These are phyloP conservation scores for Nothura maculosa DNA, from an alignment of 2,797 vertebrate species.

Conservation along the genomic window DNA sequence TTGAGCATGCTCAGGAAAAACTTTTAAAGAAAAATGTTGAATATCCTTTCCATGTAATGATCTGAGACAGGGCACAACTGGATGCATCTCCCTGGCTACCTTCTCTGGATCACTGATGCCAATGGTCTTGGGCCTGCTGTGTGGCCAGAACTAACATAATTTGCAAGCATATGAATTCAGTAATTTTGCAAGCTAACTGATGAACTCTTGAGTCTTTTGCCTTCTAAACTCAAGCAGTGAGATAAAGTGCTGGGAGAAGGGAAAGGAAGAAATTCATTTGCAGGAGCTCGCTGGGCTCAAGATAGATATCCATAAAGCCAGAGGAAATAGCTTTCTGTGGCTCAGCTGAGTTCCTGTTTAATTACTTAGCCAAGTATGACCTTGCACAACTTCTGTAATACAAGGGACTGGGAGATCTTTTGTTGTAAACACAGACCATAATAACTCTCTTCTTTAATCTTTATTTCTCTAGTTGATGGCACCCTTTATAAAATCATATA, in stretches of 20 bases:
- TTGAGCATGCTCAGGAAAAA: background rate
- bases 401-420: background rate
- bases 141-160: background rate
- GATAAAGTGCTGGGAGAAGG: background rate
- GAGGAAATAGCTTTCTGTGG: conserved; percentile 40
- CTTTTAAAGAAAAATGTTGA: background rate
- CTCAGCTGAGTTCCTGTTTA: conserved; percentile 51
- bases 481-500: background rate
- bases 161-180: background rate
- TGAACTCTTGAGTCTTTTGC: background rate
- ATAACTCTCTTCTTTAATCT: background rate
- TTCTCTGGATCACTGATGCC: background rate
- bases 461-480: background rate
- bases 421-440: conserved; percentile 19
- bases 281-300: background rate
- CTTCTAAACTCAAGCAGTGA: background rate
- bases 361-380: conserved; percentile 44
- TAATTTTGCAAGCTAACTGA: background rate
- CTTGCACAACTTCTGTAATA: conserved; percentile 1
- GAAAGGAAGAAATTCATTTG: conserved; percentile 31
- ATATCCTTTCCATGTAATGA: background rate
- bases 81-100: background rate
- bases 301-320: background rate
- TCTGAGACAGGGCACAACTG: background rate
- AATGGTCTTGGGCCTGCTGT: background rate